Conservation (phyloP, 2,797 vertebrate genomes). For the Thunnus albacares region DNA sequence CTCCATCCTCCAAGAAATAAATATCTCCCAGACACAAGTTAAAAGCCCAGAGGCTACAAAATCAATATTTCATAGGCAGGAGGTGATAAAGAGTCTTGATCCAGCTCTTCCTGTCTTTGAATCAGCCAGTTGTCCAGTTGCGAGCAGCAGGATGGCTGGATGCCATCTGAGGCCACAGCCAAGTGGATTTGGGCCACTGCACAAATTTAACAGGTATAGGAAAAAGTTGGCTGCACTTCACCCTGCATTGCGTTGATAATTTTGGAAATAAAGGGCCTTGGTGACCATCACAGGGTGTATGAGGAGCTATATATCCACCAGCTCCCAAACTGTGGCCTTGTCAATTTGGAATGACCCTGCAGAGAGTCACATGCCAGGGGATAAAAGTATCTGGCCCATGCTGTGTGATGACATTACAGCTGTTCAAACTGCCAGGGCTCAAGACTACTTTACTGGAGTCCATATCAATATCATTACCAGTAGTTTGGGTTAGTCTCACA, state of each 20-base stretch:
- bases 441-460: slow-evolving; percentile 18
- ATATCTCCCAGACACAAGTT: slow-evolving; percentile 71
- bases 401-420: slow-evolving; percentile 20
- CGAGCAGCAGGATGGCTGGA: slow-evolving; percentile 58
- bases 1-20: slow-evolving; percentile 63
- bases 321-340: slow-evolving; percentile 28
- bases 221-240: slow-evolving; percentile 52
- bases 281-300: slow-evolving; percentile 31
- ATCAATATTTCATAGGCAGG: slow-evolving; percentile 77
- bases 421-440: slow-evolving; percentile 17
- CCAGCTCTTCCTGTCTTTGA: slow-evolving; percentile 66
- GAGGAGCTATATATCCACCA: slow-evolving; percentile 32
- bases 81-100: slow-evolving; percentile 75
- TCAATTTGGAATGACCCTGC: slow-evolving; percentile 38
- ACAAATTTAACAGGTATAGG: slow-evolving; percentile 72
- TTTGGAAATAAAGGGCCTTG: slow-evolving; percentile 57
- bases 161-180: slow-evolving; percentile 65
- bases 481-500: slow-evolving; percentile 10
- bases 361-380: slow-evolving; percentile 17
- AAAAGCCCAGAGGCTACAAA: slow-evolving; percentile 72
- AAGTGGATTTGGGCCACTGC: slow-evolving; percentile 65
- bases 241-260: slow-evolving; percentile 38
- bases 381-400: slow-evolving; percentile 17
- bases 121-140: slow-evolving; percentile 61
- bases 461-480: slow-evolving; percentile 23